Percentiles rank a stretch among this genome's conserved stretches.
Evolutionary conservation across 2,797 vertebrate species (phyloP).

Genomic region (Coracias cyanogaster): DNA sequence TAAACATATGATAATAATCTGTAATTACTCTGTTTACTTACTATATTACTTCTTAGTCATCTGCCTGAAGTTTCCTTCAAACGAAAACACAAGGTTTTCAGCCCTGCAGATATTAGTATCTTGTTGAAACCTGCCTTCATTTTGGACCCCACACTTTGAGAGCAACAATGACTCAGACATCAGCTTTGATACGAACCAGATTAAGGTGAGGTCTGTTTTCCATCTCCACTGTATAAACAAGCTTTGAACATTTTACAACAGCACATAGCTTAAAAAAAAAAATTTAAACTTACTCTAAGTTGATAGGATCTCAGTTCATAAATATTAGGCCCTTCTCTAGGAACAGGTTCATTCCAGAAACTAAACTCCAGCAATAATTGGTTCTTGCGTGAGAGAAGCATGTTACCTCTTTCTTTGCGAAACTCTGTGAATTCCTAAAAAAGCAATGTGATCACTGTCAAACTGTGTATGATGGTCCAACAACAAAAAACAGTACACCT

Average conservation of each 20-base stretch:
- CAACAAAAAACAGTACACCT: neutral
- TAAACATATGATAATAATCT: neutral
- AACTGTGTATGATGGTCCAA: neutral
- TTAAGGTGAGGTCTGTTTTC: neutral
- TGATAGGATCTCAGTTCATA: constrained; percentile 97
- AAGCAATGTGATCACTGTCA: neutral
- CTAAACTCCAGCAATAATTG: constrained; percentile 95
- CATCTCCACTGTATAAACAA: neutral
- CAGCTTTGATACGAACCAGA: neutral
- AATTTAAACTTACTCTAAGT: constrained; percentile 86
- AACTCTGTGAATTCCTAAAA: constrained; percentile 90
- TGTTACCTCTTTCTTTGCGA: constrained; percentile 91
- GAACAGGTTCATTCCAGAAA: constrained; percentile 95
- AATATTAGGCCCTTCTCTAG: constrained; percentile 92
- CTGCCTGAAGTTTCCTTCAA: neutral
- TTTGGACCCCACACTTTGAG: neutral
- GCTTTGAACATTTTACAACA: neutral
- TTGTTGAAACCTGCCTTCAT: neutral
- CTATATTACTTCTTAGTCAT: neutral
- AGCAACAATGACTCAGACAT: neutral
- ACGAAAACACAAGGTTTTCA: neutral
- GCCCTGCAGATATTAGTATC: neutral
- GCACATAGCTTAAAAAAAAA: neutral
- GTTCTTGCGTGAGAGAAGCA: constrained; percentile 94
- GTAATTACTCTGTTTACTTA: neutral